phyloP scores from a whole-genome alignment of 2,113 vertebrate genomes.

The Miniopterus natalensis region DNA sequence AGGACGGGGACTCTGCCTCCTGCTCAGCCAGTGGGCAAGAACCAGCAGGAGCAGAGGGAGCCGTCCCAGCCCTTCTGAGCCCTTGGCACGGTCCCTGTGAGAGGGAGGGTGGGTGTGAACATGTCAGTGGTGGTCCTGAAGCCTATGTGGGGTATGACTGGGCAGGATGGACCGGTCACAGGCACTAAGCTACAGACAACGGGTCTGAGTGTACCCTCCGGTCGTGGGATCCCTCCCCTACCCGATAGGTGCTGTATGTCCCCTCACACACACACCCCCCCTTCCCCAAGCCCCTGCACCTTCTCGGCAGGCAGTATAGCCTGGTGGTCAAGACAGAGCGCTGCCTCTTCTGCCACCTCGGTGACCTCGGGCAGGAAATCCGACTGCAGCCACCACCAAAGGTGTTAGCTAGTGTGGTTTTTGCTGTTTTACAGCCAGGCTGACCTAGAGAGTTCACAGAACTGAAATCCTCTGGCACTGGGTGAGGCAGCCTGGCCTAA shows the following conservation, averaged over 20 bases:
- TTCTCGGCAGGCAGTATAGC: neutral
- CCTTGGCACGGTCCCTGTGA: neutral
- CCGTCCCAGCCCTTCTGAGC: neutral
- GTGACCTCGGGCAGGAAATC: neutral
- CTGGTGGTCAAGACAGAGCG: neutral
- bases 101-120: rapidly evolving
- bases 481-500: too few relatives aligned
- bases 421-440: neutral
- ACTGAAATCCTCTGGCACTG: neutral
- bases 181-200: rapidly evolving
- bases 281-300: rapidly evolving
- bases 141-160: rapidly evolving
- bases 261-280: neutral
- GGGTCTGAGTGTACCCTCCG: too few relatives aligned
- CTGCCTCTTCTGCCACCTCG: neutral
- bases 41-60: neutral
- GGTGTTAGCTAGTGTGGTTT: too few relatives aligned
- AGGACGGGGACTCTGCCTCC: neutral
- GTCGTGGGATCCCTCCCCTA: neutral
- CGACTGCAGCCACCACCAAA: neutral
- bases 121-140: neutral
- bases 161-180: neutral
- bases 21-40: neutral
- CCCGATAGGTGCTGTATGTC: neutral
- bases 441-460: neutral